These are phyloP conservation scores for Beroe forskalii DNA, from an alignment of 37 sponge, comb jelly and placozoan genomes.

Conservation along the genomic window DNA sequence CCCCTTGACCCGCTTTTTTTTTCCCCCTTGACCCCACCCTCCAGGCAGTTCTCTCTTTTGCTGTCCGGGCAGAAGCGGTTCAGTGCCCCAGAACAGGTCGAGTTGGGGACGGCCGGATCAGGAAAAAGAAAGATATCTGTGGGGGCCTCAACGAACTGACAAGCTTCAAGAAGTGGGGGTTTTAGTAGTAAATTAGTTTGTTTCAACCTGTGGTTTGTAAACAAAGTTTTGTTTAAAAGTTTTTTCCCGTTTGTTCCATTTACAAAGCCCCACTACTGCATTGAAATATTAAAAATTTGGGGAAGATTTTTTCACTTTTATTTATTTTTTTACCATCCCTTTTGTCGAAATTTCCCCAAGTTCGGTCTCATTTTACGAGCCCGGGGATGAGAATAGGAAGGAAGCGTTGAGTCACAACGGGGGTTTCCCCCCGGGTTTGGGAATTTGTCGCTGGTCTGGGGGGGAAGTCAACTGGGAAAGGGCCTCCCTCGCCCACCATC, in stretches of 20 bases:
- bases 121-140: not conserved
- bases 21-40: no score
- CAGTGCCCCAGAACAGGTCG: conserved; percentile 1
- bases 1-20: no score
- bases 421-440: conserved; percentile 81
- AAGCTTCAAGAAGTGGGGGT: conserved; percentile 14
- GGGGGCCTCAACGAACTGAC: conserved; percentile 18
- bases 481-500: conserved; percentile 37
- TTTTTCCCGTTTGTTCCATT: no score
- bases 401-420: conserved; percentile 81
- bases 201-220: no score
- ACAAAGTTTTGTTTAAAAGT: no score
- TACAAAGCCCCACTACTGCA: no score
- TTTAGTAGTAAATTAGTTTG: no score
- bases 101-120: not conserved
- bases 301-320: no score
- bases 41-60: not conserved
- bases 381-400: conserved; percentile 82
- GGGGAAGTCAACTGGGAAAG: conserved; percentile 88
- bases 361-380: conserved; percentile 91
- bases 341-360: conserved; percentile 96
- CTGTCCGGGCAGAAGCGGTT: conserved; percentile 34
- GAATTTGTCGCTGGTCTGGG: conserved; percentile 94
- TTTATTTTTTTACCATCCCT: no score
- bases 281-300: no score